Conservation (phyloP, 2,888 invertebrate genomes). For the Rapana venosa region DNA sequence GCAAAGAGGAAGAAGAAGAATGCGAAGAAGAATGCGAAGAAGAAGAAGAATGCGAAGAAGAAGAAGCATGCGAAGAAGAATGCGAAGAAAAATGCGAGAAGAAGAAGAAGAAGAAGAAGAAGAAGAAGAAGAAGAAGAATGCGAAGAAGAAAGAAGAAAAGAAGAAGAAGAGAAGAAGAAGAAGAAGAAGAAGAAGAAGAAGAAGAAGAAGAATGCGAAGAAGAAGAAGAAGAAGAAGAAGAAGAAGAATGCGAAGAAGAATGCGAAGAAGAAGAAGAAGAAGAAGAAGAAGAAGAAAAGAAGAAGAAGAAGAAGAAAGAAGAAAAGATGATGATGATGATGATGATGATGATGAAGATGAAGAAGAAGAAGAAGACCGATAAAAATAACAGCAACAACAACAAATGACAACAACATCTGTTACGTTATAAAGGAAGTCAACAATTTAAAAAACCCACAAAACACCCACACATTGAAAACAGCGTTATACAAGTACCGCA, state of each 20-base stretch:
- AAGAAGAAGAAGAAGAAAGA: neutral
- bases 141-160: neutral
- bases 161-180: neutral
- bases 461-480: too few species aligned
- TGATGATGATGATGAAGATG: neutral
- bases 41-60: neutral
- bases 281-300: neutral
- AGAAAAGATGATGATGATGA: neutral
- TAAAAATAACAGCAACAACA: too few species aligned
- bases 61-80: neutral
- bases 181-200: slow-evolving; percentile 3
- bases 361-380: too few species aligned
- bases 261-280: neutral
- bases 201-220: slow-evolving; percentile 18
- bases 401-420: too few species aligned
- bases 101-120: neutral
- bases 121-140: neutral
- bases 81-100: neutral
- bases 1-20: neutral
- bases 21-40: neutral
- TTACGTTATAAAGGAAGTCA: too few species aligned
- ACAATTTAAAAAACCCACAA: too few species aligned
- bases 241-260: neutral
- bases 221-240: slow-evolving; percentile 26
- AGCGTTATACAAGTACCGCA: too few species aligned